Base-by-base conservation (phyloP, 2,113 vertebrate genomes). In the Myotis davidii region DNA sequence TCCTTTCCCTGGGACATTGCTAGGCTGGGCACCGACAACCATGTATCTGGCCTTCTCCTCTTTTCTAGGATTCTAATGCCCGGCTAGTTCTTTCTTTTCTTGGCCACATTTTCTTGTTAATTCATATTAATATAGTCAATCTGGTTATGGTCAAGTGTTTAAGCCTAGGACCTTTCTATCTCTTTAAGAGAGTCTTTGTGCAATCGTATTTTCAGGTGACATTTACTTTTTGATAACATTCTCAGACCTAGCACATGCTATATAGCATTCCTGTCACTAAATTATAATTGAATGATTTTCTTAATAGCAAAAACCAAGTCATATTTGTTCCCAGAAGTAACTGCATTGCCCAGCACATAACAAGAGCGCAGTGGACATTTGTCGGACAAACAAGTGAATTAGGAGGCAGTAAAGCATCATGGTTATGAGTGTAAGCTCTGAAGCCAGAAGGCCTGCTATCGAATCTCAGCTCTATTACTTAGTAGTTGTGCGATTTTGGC, bases 201-300 rank as follows among this genome's bases (percentile, higher is more conserved):
- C 59, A 73, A 88, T 20, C 85, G 9, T 85, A 27, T 73, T 92
- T 93, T 83, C 67, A 65, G 70, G 52, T 85, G 14, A 23, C 25
- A 65, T 52, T 94, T 90, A 84, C 17, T 74, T 74, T 73, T n/a
- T 37, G 32, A 84, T 54, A 67, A 39, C 23, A 48, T 92, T 84
- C 52, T 86, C 34, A 70, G 21, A 76, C 11, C 14, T 83, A 93
- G 18, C 34, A 64, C 18, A 72, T 67, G 18, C 20, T 61, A 52
- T 29, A 17, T 37, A 88, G 34, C 23, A 90, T 94, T 88, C 88
- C n/a, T 85, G 90, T 78, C 1, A 64, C 45, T 69, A 27, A 72
- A 78, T 96, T 91, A 25, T 50, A 78, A 77, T 12, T 21, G 54
- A 90, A 20, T 84, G 50, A 39, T 88, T 92, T 96, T 89, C 50